Evolutionary conservation across 2,888 invertebrate genomes (phyloP), one percentile per base, ranked within the genome.

Genomic region (Petrolisthes cinctipes): DNA sequence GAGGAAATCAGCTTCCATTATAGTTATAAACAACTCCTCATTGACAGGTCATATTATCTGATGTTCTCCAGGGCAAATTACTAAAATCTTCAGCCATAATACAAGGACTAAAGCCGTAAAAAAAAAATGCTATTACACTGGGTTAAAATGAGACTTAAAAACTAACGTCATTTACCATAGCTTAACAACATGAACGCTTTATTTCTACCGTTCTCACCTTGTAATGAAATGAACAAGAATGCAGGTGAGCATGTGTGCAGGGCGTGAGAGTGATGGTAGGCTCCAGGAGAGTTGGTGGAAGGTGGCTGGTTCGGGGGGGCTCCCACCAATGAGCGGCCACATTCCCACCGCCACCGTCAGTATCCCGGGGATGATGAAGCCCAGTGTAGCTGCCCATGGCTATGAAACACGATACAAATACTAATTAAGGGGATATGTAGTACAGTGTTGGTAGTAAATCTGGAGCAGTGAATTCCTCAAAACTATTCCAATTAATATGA

Each of bases 221-320:
- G 85, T 51, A n/a, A 90, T 20, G 57, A 82, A 66, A 76, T 90
- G 88, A n/a, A 90, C 37, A 6, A 90, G 75, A 51, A 89, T 80
- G 68, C 87, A 89, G n/a, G 85, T 82, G 17, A 89, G 76, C 71
- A 90, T 89, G 76, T 90, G 90, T 53, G 82, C 23, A 17, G 89
- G 86, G 4, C 90, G 86, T 7, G 90, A 90, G 23, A 90, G 83
- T 20, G 82, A 82, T 51, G 84, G 82, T 17, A 90, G 79, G 57
- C 89, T 88, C 82, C 53, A 85, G 68, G 88, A 76, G 61, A 90
- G 89, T 11, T 86, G 90, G 54, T 81, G 81, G 57, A 88, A 90
- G 9, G 85, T 78, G 17, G 90, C 88, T 20, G 89, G 89, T 51
- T 90, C 90, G 5, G 90, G 88, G 9, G 90, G 89, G 14, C 87